Evolutionary conservation across 2,888 invertebrate genomes (phyloP), one percentile per base, ranked within the genome.

Genomic region (Endotricha flammealis): DNA sequence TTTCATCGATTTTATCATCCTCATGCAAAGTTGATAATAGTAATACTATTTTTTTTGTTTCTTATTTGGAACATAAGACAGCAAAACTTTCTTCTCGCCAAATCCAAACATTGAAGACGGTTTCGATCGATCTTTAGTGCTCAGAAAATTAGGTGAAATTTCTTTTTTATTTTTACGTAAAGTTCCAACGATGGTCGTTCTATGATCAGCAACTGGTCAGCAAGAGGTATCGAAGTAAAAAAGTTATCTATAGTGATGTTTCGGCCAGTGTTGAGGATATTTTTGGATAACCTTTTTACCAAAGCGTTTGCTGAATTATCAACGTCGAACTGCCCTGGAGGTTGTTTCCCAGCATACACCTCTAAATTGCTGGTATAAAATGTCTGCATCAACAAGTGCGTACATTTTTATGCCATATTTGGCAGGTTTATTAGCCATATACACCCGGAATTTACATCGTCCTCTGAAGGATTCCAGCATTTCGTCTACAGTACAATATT

Each of bases 51-150:
- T 48, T 53, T 4, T 46, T 54, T 48, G 53, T 4, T 46, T 54
- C 38, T 53, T 54, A 49, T 57, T 54, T 22, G 55, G 51, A 32
- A 53, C 46, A 38, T 49, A 53, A 11, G 56, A 56, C 14, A 53
- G 45, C 28, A 57, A 39, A 29, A 39, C 38, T 2, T 32, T 37
- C 17, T 13, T 33, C 23, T 38, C 28, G 11, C 36, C 36, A 40
- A 36, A 36, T 35, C 39, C 42, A 43, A 46, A 44, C 38, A 36
- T 38, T 39, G 35, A 32, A 32, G 36, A 40, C 34, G 38, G 40
- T 16, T 36, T 42, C 9, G 23, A 7, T 24, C 41, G 7, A 23
- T 43, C 32, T 31, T 39, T 34, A 10, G 33, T 36, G 8, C 9
- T 32, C 33, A 40, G 14, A 36, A 43, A 41, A 27, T 29, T 38